Evolutionary conservation across 2,113 vertebrate genomes (phyloP), one percentile per base, ranked within the genome.

Genomic region (Nothocercus julius): DNA sequence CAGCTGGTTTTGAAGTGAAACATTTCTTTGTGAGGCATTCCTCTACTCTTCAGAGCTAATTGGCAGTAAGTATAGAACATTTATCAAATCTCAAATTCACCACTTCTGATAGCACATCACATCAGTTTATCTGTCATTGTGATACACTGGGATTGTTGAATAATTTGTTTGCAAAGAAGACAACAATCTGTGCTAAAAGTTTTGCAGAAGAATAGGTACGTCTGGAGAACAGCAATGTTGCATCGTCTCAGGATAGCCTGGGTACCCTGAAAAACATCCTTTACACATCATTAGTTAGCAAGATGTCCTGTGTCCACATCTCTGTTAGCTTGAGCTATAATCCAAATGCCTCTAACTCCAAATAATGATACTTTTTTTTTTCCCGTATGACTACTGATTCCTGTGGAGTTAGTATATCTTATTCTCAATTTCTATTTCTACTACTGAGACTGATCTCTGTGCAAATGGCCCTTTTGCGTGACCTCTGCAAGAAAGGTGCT

Each of bases 161-260:
- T 87, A 85, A 95, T 95, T 90, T 95, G 93, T 97, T 97, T 95
- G 95, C 91, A 92, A 96, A 92, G 70, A 92, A 24, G 67, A 92
- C 89, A 85, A 88, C 87, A 92, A 75, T 95, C 87, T 92, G 90
- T 91, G 79, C 85, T 81, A 87, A 92, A 96, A 96, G 85, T 91
- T 95, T 92, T 87, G 75, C 79, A 94, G 68, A 85, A 91, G 79
- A 95, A 92, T 76, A 91, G 91, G 75, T 86, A 85, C 93, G 95
- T 93, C 93, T 96, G 94, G 91, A 78, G 72, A 56, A 80, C 3
- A 93, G 59, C 36, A 87, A 56, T n/a, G 24, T 22, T 63, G 28
- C 36, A 74, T 38, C 67, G 49, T 32, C 66, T 76, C 15, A 1
- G 61, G 86, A 89, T 34, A 82, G 61, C 42, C 68, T 0, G 0